phyloP scores from a whole-genome alignment of 2,113 vertebrate species.

The Cynoglossus semilaevis region DNA sequence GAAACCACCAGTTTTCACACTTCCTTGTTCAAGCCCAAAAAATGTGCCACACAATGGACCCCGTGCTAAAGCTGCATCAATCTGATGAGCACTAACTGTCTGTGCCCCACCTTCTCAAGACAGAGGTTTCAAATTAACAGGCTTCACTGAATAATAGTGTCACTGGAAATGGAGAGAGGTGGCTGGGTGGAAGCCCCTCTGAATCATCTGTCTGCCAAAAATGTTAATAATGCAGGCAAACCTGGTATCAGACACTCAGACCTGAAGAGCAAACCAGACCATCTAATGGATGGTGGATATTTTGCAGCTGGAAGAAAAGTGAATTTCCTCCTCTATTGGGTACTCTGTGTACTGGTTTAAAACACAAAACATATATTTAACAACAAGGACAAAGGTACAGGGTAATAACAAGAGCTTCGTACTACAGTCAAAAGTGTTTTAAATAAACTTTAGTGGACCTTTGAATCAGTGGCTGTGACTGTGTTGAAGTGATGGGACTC shows the following conservation, averaged over 20 bases:
- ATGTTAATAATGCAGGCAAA: conserved; percentile 65
- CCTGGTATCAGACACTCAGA: conserved; percentile 41
- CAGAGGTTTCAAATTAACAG: conserved; percentile 53
- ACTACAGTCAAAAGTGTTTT: no score
- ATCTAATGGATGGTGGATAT: background rate
- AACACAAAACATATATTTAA: no score
- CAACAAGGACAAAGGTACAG: no score
- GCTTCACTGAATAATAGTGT: conserved; percentile 55
- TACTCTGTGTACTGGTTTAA: no score
- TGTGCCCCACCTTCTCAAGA: conserved; percentile 2
- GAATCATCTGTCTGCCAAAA: conserved; percentile 49
- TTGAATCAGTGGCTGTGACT: no score
- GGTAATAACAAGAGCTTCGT: no score
- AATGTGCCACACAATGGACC: no score
- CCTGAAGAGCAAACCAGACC: conserved; percentile 7
- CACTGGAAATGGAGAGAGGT: conserved; percentile 53
- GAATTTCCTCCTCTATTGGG: no score
- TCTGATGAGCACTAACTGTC: conserved; percentile 15
- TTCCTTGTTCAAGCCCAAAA: no score
- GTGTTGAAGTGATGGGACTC: no score
- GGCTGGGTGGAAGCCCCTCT: conserved; percentile 50
- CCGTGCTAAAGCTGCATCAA: conserved; percentile 16
- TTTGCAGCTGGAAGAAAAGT: background rate
- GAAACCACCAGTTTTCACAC: no score
- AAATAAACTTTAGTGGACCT: no score